phyloP scores from a whole-genome alignment of 2,797 vertebrate genomes.

The Chlorospingus semifuscus region DNA sequence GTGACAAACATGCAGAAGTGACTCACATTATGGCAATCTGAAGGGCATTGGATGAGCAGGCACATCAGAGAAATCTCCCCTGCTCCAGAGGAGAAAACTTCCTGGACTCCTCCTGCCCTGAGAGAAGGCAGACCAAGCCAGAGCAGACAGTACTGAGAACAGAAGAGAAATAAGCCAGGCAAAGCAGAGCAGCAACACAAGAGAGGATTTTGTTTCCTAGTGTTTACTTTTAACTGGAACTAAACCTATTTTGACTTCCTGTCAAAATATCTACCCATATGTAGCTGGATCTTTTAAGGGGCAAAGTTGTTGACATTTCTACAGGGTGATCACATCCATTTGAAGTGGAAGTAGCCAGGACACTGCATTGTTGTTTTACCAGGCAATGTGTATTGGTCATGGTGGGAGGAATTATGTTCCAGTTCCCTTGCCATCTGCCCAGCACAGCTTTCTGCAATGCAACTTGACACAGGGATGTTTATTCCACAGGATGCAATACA shows the following conservation, averaged over 20 bases:
- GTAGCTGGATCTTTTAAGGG: neutral
- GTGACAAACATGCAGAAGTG: neutral
- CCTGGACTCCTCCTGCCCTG: neutral
- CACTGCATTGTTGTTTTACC: conserved; percentile 17
- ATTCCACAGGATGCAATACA: conserved; percentile 40
- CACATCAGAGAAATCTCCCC: neutral
- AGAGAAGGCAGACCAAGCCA: neutral
- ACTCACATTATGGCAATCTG: rapidly evolving
- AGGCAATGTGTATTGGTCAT: neutral
- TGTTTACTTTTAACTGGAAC: neutral
- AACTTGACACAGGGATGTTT: conserved; percentile 55
- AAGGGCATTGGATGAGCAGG: neutral
- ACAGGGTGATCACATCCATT: neutral
- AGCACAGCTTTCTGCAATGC: conserved; percentile 56
- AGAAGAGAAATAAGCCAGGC: neutral
- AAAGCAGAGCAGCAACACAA: neutral
- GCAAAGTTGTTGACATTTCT: neutral
- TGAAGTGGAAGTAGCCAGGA: conserved; percentile 13
- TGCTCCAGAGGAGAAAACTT: neutral
- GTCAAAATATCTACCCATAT: neutral
- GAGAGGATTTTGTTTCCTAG: neutral
- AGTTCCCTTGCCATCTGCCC: conserved; percentile 68
- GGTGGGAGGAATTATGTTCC: conserved; percentile 34
- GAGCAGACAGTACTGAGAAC: neutral
- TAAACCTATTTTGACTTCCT: neutral